Base-by-base conservation (phyloP, 2,113 vertebrate genomes). In the Nothoprocta perdicaria region DNA sequence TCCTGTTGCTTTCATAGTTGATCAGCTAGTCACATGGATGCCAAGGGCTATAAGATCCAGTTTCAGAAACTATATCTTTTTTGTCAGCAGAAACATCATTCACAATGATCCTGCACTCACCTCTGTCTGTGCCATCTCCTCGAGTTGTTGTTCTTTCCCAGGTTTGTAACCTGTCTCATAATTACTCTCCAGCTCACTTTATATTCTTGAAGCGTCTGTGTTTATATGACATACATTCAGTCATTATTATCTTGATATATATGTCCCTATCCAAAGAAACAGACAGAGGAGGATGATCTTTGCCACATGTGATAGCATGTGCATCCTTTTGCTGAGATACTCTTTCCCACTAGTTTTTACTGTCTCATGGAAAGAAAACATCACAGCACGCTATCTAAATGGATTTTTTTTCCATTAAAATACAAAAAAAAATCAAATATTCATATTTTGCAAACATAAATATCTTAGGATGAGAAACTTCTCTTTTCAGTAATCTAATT, bases 21-120 rank as follows among this genome's bases (percentile, higher is more conserved):
- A 86, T 45, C 35, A 94, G 35, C n/a, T 50, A 81, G 12, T 53
- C 55, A 63, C 10, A 14, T 38, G 33, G 17, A 41, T 57, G 48
- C 18, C 53, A 85, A 65, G 65, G 40, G 61, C 38, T 78, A 26
- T 38, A 83, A 84, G 48, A 72, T 48, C 16, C 14, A 72, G 31
- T 76, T 80, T 86, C 62, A 84, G 43, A 87, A 84, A 72, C 80
- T 15, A 75, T 23, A 53, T 90, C 40, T 89, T 48, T 18, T n/a
- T 50, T 65, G 72, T 83, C 88, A 72, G 11, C 52, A 79, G 66
- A 86, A 86, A 2, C 13, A 35, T 75, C 24, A 53, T 74, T 85
- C 58, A 50, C 29, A 89, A 53, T 18, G 83, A 41, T 46, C 19
- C 27, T 81, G 29, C 24, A 9, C n/a, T 86, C 46, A 21, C 22